Conservation (phyloP, 2,888 invertebrate genomes). For the Perithous albicinctus region DNA sequence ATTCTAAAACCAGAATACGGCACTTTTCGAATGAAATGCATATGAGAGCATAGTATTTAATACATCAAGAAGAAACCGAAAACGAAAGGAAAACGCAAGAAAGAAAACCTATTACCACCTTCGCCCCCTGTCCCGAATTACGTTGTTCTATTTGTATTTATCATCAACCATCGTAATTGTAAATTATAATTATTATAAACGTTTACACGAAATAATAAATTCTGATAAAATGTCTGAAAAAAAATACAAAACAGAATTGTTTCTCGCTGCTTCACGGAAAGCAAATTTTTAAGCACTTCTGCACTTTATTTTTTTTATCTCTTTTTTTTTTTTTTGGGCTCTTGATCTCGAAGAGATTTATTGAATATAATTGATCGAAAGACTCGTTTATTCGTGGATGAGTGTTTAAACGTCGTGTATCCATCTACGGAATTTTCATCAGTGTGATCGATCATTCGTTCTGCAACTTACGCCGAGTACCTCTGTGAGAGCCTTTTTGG, state of each 20-base stretch:
- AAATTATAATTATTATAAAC: constrained; percentile 85
- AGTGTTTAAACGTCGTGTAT: constrained; percentile 6
- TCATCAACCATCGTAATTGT: constrained; percentile 85
- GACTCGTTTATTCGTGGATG: constrained; percentile 22
- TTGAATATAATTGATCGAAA: constrained; percentile 7
- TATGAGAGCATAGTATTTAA: constrained; percentile 35
- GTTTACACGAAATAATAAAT: constrained; percentile 85
- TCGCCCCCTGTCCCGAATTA: constrained; percentile 77
- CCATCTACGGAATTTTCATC: constrained; percentile 6
- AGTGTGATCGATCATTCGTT: constrained; percentile 25
- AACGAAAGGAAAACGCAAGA: constrained; percentile 57
- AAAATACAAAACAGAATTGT: constrained; percentile 68
- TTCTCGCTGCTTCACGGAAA: constrained; percentile 29
- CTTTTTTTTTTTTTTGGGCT: not conserved
- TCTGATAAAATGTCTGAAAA: constrained; percentile 85
- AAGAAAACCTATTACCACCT: constrained; percentile 68
- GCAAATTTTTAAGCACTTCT: not conserved
- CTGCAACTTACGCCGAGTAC: not conserved
- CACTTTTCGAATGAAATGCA: constrained; percentile 44
- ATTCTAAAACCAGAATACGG: constrained; percentile 44
- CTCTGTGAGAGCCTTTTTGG: not conserved
- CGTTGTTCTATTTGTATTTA: constrained; percentile 85
- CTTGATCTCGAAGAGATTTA: not conserved
- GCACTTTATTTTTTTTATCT: not conserved
- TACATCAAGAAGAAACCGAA: constrained; percentile 50